phyloP scores from a whole-genome alignment of 2,888 invertebrate genomes.

The Acleris sparsana region DNA sequence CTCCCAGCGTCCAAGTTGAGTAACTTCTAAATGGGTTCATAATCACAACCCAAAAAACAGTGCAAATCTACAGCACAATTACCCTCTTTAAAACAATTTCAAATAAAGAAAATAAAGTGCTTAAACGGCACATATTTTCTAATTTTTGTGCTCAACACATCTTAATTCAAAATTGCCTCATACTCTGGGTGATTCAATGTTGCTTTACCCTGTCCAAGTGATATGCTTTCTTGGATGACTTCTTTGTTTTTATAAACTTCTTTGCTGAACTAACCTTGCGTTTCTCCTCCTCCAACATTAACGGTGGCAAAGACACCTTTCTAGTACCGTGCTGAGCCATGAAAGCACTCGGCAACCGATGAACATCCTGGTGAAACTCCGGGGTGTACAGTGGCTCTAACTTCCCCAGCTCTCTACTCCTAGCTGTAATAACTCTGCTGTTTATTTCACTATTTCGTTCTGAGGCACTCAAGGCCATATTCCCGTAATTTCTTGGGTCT shows the following conservation, averaged over 20 bases:
- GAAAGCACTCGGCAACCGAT: constrained; percentile 50
- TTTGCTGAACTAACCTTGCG: constrained; percentile 58
- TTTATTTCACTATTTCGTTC: constrained; percentile 60
- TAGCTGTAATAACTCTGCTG: constrained; percentile 68
- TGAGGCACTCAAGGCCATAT: constrained; percentile 59
- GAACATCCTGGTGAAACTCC: constrained; percentile 57
- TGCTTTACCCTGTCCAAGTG: constrained; percentile 52
- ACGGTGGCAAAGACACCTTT: constrained; percentile 76
- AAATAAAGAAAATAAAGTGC: too few species aligned
- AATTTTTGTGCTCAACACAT: too few species aligned
- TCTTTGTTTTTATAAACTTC: constrained; percentile 56
- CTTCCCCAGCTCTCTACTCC: constrained; percentile 64
- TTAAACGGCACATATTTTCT: too few species aligned
- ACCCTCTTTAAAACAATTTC: not conserved
- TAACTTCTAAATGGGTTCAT: not conserved
- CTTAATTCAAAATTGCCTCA: not conserved
- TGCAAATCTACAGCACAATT: constrained; percentile 17
- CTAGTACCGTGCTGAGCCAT: constrained; percentile 60
- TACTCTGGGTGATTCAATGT: constrained; percentile 32
- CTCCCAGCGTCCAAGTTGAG: not conserved
- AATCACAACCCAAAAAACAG: constrained; percentile 30
- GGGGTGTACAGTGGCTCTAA: constrained; percentile 69
- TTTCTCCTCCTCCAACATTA: constrained; percentile 64
- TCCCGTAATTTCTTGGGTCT: constrained; percentile 65
- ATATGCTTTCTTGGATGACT: constrained; percentile 50